These are phyloP conservation scores for Gallinago media DNA, from an alignment of 2,113 vertebrate species.

Conservation along the genomic window DNA sequence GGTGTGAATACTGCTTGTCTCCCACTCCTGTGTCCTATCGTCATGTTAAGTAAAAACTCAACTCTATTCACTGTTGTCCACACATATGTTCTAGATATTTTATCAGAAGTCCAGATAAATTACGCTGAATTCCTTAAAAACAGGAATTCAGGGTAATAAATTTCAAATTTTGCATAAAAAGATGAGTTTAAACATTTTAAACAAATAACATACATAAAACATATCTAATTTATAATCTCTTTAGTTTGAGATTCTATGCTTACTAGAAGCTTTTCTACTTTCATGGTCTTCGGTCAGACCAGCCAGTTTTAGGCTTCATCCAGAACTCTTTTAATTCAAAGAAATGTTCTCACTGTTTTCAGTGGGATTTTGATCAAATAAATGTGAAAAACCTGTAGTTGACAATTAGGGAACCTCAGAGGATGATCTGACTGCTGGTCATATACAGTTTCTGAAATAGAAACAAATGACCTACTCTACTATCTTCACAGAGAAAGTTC, in stretches of 20 bases:
- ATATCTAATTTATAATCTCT: neutral
- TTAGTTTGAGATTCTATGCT: neutral
- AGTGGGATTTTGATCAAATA: neutral
- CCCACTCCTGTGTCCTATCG: neutral
- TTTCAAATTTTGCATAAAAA: neutral
- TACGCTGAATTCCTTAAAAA: neutral
- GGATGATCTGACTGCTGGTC: neutral
- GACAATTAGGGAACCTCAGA: neutral
- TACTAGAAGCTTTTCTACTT: neutral
- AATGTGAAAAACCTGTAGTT: neutral
- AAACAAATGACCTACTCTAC: neutral
- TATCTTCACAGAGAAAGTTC: neutral
- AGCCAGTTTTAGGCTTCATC: neutral
- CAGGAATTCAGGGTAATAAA: slow-evolving; percentile 1
- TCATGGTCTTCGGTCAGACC: neutral
- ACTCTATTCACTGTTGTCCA: neutral
- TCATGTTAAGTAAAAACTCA: neutral
- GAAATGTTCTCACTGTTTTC: neutral
- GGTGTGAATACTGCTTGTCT: neutral
- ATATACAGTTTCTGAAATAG: neutral
- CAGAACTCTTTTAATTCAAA: neutral
- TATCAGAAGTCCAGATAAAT: neutral
- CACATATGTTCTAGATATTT: slow-evolving; percentile 4
- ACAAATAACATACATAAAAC: neutral
- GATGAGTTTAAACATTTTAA: neutral